Conservation (phyloP, 2,113 vertebrate species). For the Mirounga angustirostris region DNA sequence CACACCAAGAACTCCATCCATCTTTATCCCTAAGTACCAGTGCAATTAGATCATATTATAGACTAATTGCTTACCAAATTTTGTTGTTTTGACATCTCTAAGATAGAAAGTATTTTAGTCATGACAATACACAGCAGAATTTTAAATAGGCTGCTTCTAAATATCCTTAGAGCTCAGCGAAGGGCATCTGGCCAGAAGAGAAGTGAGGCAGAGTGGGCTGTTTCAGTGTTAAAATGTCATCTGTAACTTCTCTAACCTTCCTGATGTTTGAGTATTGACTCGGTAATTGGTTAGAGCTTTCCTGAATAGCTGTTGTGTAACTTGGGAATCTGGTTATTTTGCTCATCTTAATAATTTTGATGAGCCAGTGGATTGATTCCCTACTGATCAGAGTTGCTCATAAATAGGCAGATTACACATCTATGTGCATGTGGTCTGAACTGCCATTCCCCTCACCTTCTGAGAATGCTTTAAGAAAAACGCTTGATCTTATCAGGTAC, state of each 20-base stretch:
- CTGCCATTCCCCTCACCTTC: not conserved
- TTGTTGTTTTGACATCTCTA: conserved; percentile 64
- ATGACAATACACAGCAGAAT: conserved; percentile 45
- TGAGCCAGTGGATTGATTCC: not conserved
- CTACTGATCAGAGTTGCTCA: not conserved
- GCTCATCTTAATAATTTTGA: not conserved
- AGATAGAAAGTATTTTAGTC: conserved; percentile 54
- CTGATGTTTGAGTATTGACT: not conserved
- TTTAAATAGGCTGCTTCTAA: conserved; percentile 58
- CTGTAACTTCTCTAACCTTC: not conserved
- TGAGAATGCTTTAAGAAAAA: conserved; percentile 58
- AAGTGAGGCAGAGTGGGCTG: not conserved
- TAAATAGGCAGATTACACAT: not conserved
- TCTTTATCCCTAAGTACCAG: conserved; percentile 13
- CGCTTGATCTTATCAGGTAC: not conserved
- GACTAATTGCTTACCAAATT: conserved; percentile 54
- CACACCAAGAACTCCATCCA: conserved; percentile 47
- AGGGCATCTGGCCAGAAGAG: conserved; percentile 36
- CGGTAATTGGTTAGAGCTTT: not conserved
- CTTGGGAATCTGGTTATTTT: not conserved
- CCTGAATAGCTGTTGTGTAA: not conserved
- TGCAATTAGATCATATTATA: conserved; percentile 17
- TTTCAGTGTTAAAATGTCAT: not conserved
- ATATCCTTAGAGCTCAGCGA: conserved; percentile 35
- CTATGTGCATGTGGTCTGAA: not conserved